Evolutionary conservation across 2,113 vertebrate genomes (phyloP), one percentile per base, ranked within the genome.

Genomic region (Halcyon malimbica): DNA sequence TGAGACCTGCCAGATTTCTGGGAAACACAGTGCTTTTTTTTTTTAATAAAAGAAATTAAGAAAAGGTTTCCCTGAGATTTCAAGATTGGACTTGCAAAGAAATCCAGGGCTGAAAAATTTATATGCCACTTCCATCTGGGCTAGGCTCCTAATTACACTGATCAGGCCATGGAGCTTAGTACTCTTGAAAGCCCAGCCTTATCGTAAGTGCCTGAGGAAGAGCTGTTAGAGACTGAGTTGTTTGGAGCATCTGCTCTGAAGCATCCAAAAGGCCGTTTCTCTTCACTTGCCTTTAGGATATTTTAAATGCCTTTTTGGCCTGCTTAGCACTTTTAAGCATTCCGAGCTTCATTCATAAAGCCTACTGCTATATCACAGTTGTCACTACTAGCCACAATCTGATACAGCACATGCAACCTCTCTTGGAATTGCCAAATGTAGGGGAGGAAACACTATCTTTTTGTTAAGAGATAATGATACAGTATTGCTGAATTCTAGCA

Each of bases 311-410:
- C 1, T 87, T 92, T 87, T 93, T 84, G 83, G 53, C 89, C 54
- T 89, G 5, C 62, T 84, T 93, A 86, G 19, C 50, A 33, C 37
- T 84, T 87, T 41, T 53, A 79, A 86, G 60, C 69, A 70, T 84
- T 93, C 83, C 62, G 57, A 69, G 78, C 1, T 13, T 69, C 73
- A 53, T 81, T 54, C 78, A 64, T 75, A 93, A 93, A 92, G 64
- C 73, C 77, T 90, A 31, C 77, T 79, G 60, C 57, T 96, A 9
- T 79, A 83, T 96, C 75, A 89, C 14, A 31, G 75, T 90, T 92
- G 82, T 86, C 83, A 81, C 60, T 82, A 17, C 62, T 84, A 75
- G 56, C 62, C 83, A 75, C 65, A 81, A 39, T 71, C 69, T 94
- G 83, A 91, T 83, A 63, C 0, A 83, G 19, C 42, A 54, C 76